These are phyloP conservation scores for Corydoras sp. DNA, from an alignment of 2,113 vertebrate species.

Conservation along the genomic window DNA sequence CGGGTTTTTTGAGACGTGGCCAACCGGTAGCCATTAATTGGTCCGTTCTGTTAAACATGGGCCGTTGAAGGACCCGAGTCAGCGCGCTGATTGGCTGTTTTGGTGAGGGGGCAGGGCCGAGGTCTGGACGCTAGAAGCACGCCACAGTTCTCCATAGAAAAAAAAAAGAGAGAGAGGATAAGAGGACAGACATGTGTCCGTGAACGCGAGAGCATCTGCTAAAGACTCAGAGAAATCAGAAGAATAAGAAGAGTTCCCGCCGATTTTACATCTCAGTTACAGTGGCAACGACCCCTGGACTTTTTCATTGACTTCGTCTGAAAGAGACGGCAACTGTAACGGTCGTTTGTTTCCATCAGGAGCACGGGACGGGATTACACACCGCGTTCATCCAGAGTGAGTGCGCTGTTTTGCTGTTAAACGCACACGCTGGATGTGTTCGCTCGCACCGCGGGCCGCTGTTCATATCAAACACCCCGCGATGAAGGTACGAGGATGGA, in stretches of 20 bases:
- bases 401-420: not conserved
- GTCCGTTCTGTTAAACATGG: not conserved
- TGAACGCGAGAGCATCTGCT: not conserved
- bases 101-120: slow-evolving; percentile 43
- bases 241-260: not conserved
- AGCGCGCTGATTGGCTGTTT: slow-evolving; percentile 35
- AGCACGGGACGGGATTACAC: not conserved
- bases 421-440: not conserved
- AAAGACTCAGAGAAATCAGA: not conserved
- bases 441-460: not conserved
- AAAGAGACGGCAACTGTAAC: not conserved
- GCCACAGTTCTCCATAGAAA: slow-evolving; percentile 35
- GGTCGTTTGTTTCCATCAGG: slow-evolving; percentile 20
- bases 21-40: slow-evolving; percentile 5
- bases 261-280: not conserved
- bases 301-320: slow-evolving; percentile 9
- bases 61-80: slow-evolving; percentile 1
- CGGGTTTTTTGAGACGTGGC: not conserved
- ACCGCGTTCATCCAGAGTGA: slow-evolving; percentile 19
- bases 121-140: slow-evolving; percentile 37
- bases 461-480: not conserved
- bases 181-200: slow-evolving; percentile 15
- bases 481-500: not conserved
- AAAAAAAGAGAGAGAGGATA: slow-evolving; percentile 29
- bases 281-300: slow-evolving; percentile 12